Conservation (phyloP, 2,888 invertebrate species). For the Chloroclystis v-ata region DNA sequence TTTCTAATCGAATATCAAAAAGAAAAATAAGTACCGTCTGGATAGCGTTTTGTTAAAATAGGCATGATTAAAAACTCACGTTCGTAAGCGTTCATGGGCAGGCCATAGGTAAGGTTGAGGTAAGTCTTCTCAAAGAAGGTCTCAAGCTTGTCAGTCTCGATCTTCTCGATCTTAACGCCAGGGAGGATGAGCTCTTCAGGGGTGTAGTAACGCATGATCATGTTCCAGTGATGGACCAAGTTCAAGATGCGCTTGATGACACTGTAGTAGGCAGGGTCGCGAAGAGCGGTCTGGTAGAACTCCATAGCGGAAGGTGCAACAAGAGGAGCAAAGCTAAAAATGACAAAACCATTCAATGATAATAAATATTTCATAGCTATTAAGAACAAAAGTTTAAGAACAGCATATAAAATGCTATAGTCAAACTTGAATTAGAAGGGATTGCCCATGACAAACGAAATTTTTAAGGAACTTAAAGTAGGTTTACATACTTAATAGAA, state of each 20-base stretch:
- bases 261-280: constrained; percentile 84
- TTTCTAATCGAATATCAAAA: no score
- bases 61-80: constrained; percentile 7
- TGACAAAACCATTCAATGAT: background rate
- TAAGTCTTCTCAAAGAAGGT: constrained; percentile 84
- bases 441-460: no score
- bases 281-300: constrained; percentile 80
- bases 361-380: no score
- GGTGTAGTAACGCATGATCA: constrained; percentile 79
- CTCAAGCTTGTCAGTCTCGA: constrained; percentile 80
- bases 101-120: constrained; percentile 72
- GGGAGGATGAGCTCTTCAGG: constrained; percentile 79
- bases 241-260: constrained; percentile 79
- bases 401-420: no score
- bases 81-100: constrained; percentile 12
- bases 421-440: no score
- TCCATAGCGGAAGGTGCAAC: constrained; percentile 81
- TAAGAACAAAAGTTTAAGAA: no score
- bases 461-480: no score
- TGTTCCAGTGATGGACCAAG: constrained; percentile 79
- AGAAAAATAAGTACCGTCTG: no score
- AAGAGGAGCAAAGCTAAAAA: constrained; percentile 47
- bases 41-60: background rate
- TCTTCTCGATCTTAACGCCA: constrained; percentile 80
- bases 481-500: background rate